Conservation (phyloP, 2,113 vertebrate species). For the Delphinapterus leucas region DNA sequence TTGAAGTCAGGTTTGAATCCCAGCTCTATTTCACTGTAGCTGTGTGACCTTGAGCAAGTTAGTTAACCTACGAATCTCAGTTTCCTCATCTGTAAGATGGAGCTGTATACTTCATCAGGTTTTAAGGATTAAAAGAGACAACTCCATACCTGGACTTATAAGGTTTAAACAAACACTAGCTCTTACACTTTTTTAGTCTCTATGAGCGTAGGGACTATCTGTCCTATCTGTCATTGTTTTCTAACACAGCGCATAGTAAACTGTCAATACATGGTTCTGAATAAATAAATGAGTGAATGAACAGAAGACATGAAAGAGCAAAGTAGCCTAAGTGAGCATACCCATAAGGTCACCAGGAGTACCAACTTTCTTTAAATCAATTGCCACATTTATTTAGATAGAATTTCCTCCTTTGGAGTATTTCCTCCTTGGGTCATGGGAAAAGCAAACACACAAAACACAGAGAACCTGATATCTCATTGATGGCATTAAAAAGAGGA, state of each 20-base stretch:
- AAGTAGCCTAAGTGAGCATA: background rate
- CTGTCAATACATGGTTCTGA: background rate
- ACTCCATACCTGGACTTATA: background rate
- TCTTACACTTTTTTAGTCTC: background rate
- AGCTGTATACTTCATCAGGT: too few species aligned
- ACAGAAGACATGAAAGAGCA: background rate
- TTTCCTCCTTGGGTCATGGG: slow-evolving; percentile 61
- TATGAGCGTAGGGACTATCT: background rate
- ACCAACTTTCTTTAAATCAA: background rate
- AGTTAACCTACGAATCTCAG: background rate
- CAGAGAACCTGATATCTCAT: slow-evolving; percentile 49
- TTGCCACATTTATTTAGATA: slow-evolving; percentile 40
- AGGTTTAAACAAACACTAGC: background rate
- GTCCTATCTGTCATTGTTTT: background rate
- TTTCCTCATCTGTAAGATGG: background rate
- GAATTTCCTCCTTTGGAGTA: slow-evolving; percentile 41
- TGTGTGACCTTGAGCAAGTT: background rate
- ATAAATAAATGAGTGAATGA: background rate
- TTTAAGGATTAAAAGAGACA: background rate
- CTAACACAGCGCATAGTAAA: background rate
- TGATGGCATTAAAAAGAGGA: slow-evolving; percentile 24
- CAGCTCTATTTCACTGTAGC: background rate
- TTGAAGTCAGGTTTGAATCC: background rate
- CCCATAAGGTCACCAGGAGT: accelerated
- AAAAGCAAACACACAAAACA: slow-evolving; percentile 66